Evolutionary conservation across 2,797 vertebrate species (phyloP), one percentile per base, ranked within the genome.

Genomic region (Parauchenoglanis ngamensis): DNA sequence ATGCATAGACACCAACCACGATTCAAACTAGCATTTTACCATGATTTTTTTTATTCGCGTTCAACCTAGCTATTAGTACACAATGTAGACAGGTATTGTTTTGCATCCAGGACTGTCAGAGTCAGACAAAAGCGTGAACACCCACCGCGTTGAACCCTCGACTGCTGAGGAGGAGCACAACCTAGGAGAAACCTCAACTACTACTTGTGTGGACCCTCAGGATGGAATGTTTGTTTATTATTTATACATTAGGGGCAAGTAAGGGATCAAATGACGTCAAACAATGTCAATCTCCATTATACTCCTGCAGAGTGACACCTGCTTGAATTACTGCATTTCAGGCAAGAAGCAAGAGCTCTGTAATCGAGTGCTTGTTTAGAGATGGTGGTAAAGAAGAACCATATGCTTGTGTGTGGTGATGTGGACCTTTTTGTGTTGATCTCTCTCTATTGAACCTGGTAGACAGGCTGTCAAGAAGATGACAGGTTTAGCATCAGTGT

Each of bases 401-500:
- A 85, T 70, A 81, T 86, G 86, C 61, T 72, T 84, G 19, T n/a
- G 49, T 12, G 25, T 57, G 44, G 87, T 79, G 25, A 82, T 57
- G 72, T 59, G 52, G 68, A 86, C 73, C 86, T 87, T 83, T 79
- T 6, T 17, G 56, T 84, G 68, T 46, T 79, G 61, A 59, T 85
- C 75, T 75, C 56, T 78, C 17, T 82, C 77, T 85, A 59, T 40
- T 83, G 40, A 75, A 31, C 63, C 70, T 86, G 77, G 73, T 84
- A 76, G 82, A 85, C 70, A 75, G 35, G 54, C 76, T 59, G 68
- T 83, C 59, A 87, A 40, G 61, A n/a, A 85, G 78, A 70, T 85
- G 88, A 90, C 82, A 88, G 73, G 63, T 88, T 88, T 86, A 89
- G 52, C 35, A 85, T 44, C 86, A 44, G 21, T 84, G 8, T 80